These are phyloP conservation scores for Diaphora mendica DNA, from an alignment of 2,888 invertebrate species.

Conservation along the genomic window DNA sequence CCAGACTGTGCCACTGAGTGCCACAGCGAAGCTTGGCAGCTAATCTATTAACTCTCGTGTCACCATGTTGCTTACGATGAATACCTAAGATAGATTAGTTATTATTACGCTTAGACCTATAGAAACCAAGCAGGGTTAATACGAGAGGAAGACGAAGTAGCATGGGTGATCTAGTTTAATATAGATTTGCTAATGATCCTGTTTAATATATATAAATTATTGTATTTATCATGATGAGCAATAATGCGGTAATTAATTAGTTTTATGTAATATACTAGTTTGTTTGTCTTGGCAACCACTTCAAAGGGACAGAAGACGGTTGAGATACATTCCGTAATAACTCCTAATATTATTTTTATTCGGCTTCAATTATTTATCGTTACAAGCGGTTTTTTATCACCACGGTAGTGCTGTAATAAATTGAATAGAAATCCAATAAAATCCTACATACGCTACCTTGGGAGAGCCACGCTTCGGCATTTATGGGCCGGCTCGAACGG, in stretches of 20 bases:
- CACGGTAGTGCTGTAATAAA: background rate
- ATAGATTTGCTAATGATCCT: background rate
- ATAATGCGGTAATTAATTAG: slow-evolving; percentile 35
- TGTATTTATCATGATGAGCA: slow-evolving; percentile 18
- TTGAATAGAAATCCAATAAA: background rate
- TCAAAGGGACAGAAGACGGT: slow-evolving; percentile 31
- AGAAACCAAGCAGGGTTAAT: no score
- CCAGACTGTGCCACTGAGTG: no score
- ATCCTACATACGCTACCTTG: no score
- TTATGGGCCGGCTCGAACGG: no score
- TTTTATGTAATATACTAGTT: slow-evolving; percentile 34
- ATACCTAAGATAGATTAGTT: no score
- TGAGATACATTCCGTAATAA: slow-evolving; percentile 11
- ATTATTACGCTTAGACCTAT: no score
- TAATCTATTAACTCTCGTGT: no score
- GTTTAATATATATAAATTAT: slow-evolving; percentile 6
- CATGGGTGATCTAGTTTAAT: background rate
- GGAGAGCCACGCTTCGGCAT: no score
- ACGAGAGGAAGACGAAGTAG: no score
- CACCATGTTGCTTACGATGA: no score
- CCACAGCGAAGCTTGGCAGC: no score
- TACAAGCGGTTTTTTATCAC: background rate
- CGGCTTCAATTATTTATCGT: background rate
- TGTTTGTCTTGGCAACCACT: slow-evolving; percentile 39
- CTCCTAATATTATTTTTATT: background rate